Evolutionary conservation across 2,797 vertebrate genomes (phyloP), one percentile per base, ranked within the genome.

Genomic region (Oreochromis grahami): DNA sequence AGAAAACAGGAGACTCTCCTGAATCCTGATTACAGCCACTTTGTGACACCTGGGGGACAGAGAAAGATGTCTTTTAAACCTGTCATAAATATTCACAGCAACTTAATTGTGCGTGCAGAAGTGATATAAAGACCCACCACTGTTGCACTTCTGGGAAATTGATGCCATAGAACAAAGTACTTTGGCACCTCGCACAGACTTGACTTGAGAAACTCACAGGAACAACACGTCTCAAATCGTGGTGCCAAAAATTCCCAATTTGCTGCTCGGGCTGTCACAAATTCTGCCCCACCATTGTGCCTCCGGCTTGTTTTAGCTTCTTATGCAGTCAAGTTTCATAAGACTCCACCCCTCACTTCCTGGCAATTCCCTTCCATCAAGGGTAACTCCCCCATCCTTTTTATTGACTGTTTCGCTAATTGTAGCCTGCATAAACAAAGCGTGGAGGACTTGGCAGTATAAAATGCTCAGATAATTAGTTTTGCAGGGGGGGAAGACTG

Each of bases 351-450:
- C 77, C 85, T 86, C 84, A 85, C 88, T 89, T 90, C 87, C 90
- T 87, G 72, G 87, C 84, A 84, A 88, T 94, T 83, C 85, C 90
- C 94, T 94, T 88, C 92, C 93, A 87, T 91, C 94, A 94, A 89
- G 84, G 29, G 92, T 90, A 34, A 94, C 95, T 95, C 95, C 96
- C 93, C 94, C 95, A 94, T 95, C 94, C 43, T 96, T 91, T 92
- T 95, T 97, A 97, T 98, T 97, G 97, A 98, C 97, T 94, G 91
- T 91, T 89, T 93, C 85, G 91, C 95, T 97, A 97, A 98, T 97
- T 97, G 96, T 94, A 94, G 94, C 91, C 89, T 89, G 86, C 94
- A 94, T 94, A 95, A 96, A 96, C 94, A 96, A 96, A 95, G 92
- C 90, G 17, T 88, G 90, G 92, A 85, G 77, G 91, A 91, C 86